These are phyloP conservation scores for Vidua chalybeata DNA, from an alignment of 2,113 vertebrate species.

Conservation along the genomic window DNA sequence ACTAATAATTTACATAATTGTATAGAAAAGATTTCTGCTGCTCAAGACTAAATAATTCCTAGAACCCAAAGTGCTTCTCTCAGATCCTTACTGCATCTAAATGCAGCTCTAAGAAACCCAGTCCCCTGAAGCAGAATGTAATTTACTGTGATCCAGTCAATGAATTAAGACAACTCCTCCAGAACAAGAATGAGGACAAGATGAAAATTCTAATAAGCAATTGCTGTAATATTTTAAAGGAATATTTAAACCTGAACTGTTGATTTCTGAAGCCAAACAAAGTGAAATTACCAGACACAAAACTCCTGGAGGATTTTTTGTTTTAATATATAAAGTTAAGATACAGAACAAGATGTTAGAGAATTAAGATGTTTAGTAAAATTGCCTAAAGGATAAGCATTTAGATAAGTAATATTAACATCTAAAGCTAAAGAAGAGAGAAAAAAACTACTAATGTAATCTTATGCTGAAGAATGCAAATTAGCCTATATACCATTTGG, in stretches of 20 bases:
- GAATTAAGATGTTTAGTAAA: slow-evolving; percentile 31
- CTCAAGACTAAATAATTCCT: not conserved
- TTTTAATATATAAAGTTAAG: not conserved
- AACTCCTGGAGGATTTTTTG: not conserved
- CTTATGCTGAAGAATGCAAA: not conserved
- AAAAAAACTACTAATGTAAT: not conserved
- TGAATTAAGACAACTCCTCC: not conserved
- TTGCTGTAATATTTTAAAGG: not conserved
- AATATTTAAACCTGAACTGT: not conserved
- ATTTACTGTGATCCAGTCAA: not conserved
- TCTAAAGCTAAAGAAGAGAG: not conserved
- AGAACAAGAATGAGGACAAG: not conserved
- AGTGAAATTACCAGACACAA: not conserved
- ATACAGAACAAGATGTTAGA: slow-evolving; percentile 14
- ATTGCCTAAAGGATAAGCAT: not conserved
- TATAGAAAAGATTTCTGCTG: not conserved
- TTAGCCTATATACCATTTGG: not conserved
- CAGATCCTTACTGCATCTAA: not conserved
- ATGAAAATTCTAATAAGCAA: not conserved
- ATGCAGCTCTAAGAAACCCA: not conserved
- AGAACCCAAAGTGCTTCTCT: not conserved
- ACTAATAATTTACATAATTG: not conserved
- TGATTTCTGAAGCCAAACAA: not conserved
- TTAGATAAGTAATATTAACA: slow-evolving; percentile 15
- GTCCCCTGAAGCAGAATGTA: not conserved